Percentiles rank a stretch among this genome's conserved stretches.
These are phyloP conservation scores for Seriola rivoliana DNA, from an alignment of 2,113 vertebrate species.

Conservation along the genomic window DNA sequence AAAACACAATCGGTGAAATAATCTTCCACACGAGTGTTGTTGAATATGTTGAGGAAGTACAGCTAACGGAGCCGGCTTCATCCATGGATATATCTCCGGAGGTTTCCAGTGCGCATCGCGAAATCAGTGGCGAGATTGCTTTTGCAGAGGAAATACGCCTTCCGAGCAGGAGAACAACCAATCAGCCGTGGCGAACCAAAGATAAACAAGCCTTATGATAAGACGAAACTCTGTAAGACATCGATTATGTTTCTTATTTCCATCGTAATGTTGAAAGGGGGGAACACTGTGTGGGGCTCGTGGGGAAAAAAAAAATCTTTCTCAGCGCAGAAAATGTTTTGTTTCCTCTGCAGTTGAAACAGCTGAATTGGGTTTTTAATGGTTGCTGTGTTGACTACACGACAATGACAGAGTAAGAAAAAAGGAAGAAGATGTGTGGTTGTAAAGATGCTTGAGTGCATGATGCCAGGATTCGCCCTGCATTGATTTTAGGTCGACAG, in stretches of 20 bases:
- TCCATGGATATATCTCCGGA: constrained; percentile 75
- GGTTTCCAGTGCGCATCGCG: constrained; percentile 58
- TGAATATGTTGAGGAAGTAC: constrained; percentile 55
- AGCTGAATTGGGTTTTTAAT: constrained; percentile 16
- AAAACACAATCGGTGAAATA: constrained; percentile 27
- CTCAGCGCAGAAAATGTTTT: not conserved
- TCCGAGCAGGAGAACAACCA: constrained; percentile 71
- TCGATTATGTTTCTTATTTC: not conserved
- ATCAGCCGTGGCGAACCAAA: constrained; percentile 80
- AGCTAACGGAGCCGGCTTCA: constrained; percentile 48
- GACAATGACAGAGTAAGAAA: constrained; percentile 22
- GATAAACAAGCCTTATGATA: constrained; percentile 85
- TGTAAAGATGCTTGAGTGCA: not conserved
- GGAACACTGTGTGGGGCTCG: not conserved
- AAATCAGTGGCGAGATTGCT: constrained; percentile 64
- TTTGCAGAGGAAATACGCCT: constrained; percentile 79
- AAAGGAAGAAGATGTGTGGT: not conserved
- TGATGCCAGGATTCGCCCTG: constrained; percentile 15
- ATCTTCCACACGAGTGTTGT: not conserved
- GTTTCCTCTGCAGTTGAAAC: not conserved
- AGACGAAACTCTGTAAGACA: constrained; percentile 79
- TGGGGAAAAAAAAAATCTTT: not conserved
- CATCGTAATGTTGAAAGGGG: not conserved
- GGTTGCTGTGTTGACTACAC: constrained; percentile 5
- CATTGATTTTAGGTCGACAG: constrained; percentile 53